These are phyloP conservation scores for Dasysyrphus tricinctus DNA, from an alignment of 2,888 invertebrate genomes.

Conservation along the genomic window DNA sequence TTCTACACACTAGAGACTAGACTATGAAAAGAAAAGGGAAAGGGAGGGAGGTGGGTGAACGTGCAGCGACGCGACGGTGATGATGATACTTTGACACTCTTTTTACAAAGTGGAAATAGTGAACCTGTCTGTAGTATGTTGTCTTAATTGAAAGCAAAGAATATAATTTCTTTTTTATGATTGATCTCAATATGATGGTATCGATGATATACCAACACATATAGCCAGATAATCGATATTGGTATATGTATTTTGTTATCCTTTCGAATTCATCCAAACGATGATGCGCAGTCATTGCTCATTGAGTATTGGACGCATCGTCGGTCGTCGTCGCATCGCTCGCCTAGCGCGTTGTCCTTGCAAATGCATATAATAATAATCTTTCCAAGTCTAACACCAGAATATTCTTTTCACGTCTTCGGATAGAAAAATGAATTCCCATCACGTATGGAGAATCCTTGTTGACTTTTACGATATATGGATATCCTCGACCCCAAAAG, in stretches of 20 bases:
- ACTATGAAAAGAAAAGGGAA: too few relatives aligned
- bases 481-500: constrained; percentile 58
- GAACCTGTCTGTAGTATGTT: constrained; percentile 28
- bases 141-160: constrained; percentile 50
- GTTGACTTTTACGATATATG: constrained; percentile 71
- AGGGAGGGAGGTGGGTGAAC: background rate
- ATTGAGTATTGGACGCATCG: constrained; percentile 1
- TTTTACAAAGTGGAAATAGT: constrained; percentile 35
- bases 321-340: background rate
- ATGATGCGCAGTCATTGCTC: constrained; percentile 46
- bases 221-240: background rate
- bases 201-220: background rate
- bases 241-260: constrained; percentile 7
- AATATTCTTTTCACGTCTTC: constrained; percentile 68
- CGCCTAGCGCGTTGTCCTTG: background rate
- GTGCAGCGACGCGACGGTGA: constrained; percentile 25
- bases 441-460: constrained; percentile 70
- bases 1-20: too few relatives aligned
- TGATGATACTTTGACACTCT: constrained; percentile 23
- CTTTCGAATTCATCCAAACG: background rate
- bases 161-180: constrained; percentile 46
- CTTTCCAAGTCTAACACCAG: constrained; percentile 27
- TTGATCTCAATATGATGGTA: constrained; percentile 33
- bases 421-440: constrained; percentile 63
- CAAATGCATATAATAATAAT: constrained; percentile 54